Evolutionary conservation across 2,113 vertebrate genomes (phyloP).

Genomic region (Mesoclemmys tuberculata): DNA sequence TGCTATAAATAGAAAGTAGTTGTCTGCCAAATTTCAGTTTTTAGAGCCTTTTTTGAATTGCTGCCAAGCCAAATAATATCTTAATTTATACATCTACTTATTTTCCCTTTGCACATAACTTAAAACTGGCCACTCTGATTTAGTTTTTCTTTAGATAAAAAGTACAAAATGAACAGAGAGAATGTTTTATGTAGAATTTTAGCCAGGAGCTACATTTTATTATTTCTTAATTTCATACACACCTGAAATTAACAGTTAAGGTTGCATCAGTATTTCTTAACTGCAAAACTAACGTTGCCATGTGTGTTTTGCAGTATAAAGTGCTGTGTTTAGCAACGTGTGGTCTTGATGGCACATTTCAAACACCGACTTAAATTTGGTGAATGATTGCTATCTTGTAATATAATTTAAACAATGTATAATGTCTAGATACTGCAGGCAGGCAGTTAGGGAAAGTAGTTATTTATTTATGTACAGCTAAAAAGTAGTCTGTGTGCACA

Average conservation of each 20-base stretch:
- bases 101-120: slow-evolving; percentile 50
- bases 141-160: slow-evolving; percentile 14
- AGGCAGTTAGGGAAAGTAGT: not conserved
- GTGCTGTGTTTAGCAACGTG: slow-evolving; percentile 32
- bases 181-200: slow-evolving; percentile 11
- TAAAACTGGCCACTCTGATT: slow-evolving; percentile 7
- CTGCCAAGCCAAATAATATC: slow-evolving; percentile 52
- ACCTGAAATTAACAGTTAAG: slow-evolving; percentile 32
- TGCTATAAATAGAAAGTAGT: slow-evolving; percentile 60
- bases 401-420: slow-evolving; percentile 41
- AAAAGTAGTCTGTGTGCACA: not conserved
- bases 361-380: slow-evolving; percentile 56
- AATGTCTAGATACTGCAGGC: not conserved
- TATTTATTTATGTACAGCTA: slow-evolving; percentile 52
- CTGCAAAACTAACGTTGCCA: slow-evolving; percentile 21
- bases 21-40: slow-evolving; percentile 49
- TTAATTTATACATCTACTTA: slow-evolving; percentile 66
- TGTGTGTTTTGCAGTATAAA: slow-evolving; percentile 3
- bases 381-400: slow-evolving; percentile 48
- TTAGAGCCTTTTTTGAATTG: slow-evolving; percentile 44
- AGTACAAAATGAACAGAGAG: slow-evolving; percentile 6
- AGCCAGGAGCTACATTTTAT: slow-evolving; percentile 6
- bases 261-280: not conserved
- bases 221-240: not conserved
- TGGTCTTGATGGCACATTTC: slow-evolving; percentile 54